Evolutionary conservation across 2,888 invertebrate species (phyloP), one percentile per base, ranked within the genome.

Genomic region (Leucoptera coffeella): DNA sequence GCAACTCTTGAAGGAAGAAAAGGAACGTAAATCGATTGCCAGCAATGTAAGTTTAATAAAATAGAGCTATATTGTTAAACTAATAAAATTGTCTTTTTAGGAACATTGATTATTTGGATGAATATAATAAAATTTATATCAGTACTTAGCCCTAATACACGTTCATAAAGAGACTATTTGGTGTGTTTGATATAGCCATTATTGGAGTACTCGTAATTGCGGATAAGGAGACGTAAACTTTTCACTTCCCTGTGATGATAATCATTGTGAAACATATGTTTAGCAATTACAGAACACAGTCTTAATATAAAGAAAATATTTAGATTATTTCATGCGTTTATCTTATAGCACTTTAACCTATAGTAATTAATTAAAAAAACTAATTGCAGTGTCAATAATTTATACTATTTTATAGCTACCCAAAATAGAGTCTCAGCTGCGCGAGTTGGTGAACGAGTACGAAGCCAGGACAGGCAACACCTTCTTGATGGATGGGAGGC

Each of bases 1-100:
- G 0, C 84, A 87, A 36, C 59, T 94, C 4, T 57, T 94, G 2
- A 77, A 78, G 27, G 93, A 93, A 47, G 93, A 94, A 50, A 88
- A 83, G 39, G 87, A 89, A 41, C 62, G 92, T n/a, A 92, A 88
- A 47, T 69, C 75, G 6, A 75, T 90, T 7, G 73, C 76, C 17
- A 82, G 45, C 40, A 67, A 60, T 35, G 67, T 69, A 22, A 46
- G 51, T 45, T 25, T 12, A 12, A 14, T 15, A 26, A 15, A n/a
- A n/a, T n/a, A n/a, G n/a, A n/a, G n/a, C n/a, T n/a, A n/a, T n/a
- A n/a, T n/a, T n/a, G n/a, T n/a, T n/a, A n/a, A n/a, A n/a, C n/a
- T n/a, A n/a, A n/a, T n/a, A n/a, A n/a, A n/a, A n/a, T n/a, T n/a
- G n/a, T n/a, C n/a, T n/a, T n/a, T n/a, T n/a, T n/a, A n/a, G n/a